Conservation (phyloP, 1,140 invertebrate species). For the Microvelia longipes region DNA sequence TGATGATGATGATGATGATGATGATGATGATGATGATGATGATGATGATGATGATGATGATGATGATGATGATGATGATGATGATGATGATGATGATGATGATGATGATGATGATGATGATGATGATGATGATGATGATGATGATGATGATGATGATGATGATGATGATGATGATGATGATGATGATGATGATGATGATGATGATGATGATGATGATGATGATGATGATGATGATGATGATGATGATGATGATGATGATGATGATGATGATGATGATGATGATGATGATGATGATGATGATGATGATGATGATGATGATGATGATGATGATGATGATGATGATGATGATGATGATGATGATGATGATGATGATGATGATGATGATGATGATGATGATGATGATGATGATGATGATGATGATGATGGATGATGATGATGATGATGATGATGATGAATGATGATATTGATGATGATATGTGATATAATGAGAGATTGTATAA, state of each 20-base stretch:
- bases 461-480: too few relatives aligned
- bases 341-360: too few relatives aligned
- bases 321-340: too few relatives aligned
- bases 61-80: constrained; percentile 2
- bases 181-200: constrained; percentile 2
- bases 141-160: constrained; percentile 2
- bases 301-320: constrained; percentile 2
- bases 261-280: constrained; percentile 2
- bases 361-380: too few relatives aligned
- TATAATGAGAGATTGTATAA: too few relatives aligned
- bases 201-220: constrained; percentile 2
- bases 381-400: too few relatives aligned
- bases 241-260: constrained; percentile 2
- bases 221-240: constrained; percentile 2
- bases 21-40: constrained; percentile 2
- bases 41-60: constrained; percentile 2
- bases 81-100: constrained; percentile 2
- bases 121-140: constrained; percentile 2
- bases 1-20: constrained; percentile 2
- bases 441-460: too few relatives aligned
- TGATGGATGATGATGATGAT: too few relatives aligned
- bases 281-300: constrained; percentile 2
- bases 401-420: too few relatives aligned
- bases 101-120: constrained; percentile 2
- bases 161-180: constrained; percentile 2